A percentile compares a stretch with the other conserved stretches of the same genome.
These are phyloP conservation scores for Cranoglanis bouderius DNA, from an alignment of 2,113 vertebrate genomes.

Conservation along the genomic window DNA sequence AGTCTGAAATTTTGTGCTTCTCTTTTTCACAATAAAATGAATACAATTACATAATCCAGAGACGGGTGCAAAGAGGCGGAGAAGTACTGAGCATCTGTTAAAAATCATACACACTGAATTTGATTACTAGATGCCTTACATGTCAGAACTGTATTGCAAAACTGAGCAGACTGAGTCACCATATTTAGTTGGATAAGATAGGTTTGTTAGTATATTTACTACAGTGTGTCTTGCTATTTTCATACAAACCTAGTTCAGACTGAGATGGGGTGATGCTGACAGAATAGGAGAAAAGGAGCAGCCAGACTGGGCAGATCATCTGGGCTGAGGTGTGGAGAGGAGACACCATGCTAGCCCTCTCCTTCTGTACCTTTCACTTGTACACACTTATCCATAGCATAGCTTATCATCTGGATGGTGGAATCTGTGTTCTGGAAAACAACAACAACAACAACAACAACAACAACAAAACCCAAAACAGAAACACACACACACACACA, in stretches of 20 bases:
- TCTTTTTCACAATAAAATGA: background rate
- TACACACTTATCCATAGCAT: slow-evolving; percentile 53
- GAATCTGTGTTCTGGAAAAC: slow-evolving; percentile 35
- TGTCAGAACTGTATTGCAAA: background rate
- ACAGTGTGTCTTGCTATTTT: background rate
- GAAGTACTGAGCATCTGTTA: background rate
- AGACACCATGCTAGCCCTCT: slow-evolving; percentile 62
- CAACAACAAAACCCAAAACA: background rate
- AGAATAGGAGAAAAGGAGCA: slow-evolving; percentile 62
- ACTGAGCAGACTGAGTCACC: background rate
- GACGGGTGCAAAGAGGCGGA: background rate
- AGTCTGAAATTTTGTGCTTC: background rate
- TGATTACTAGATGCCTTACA: background rate
- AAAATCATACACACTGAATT: background rate
- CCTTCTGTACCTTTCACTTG: slow-evolving; percentile 30
- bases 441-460: background rate
- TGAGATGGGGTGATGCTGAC: slow-evolving; percentile 45
- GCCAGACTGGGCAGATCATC: slow-evolving; percentile 62
- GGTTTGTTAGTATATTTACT: background rate
- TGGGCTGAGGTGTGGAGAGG: slow-evolving; percentile 55
- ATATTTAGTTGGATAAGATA: background rate
- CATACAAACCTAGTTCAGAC: slow-evolving; percentile 66
- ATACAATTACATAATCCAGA: slow-evolving; percentile 13
- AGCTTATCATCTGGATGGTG: slow-evolving; percentile 60
- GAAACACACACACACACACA: background rate